A percentile compares a stretch with the other conserved stretches of the same genome.
Conservation (phyloP, 2,888 invertebrate species). For the Microctonus aethiopoides region DNA sequence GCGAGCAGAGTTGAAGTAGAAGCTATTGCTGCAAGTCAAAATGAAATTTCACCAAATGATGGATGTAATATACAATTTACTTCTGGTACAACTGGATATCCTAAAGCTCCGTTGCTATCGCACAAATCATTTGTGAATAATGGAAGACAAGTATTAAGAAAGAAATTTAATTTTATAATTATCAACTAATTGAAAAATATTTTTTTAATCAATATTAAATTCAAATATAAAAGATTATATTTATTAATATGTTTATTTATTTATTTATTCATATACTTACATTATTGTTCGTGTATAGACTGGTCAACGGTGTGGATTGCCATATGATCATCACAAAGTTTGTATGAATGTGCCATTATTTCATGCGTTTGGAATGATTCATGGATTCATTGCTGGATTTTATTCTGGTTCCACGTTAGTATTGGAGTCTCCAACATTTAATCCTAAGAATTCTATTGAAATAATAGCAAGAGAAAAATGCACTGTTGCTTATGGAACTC, state of each 20-base stretch:
- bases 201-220: too few species aligned
- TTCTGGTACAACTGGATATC: slow-evolving; percentile 84
- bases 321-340: slow-evolving; percentile 68
- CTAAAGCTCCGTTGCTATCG: slow-evolving; percentile 80
- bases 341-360: slow-evolving; percentile 82
- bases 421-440: slow-evolving; percentile 72
- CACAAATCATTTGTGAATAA: slow-evolving; percentile 85
- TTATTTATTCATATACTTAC: slow-evolving; percentile 1
- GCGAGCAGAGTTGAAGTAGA: slow-evolving; percentile 56
- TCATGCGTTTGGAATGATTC: slow-evolving; percentile 82
- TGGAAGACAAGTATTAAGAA: slow-evolving; percentile 72
- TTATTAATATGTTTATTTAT: not conserved
- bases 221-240: not conserved
- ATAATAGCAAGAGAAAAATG: slow-evolving; percentile 78
- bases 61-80: slow-evolving; percentile 85
- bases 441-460: slow-evolving; percentile 73
- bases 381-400: slow-evolving; percentile 72
- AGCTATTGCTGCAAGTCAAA: slow-evolving; percentile 68
- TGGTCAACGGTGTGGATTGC: slow-evolving; percentile 63
- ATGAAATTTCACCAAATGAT: slow-evolving; percentile 73
- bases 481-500: slow-evolving; percentile 79
- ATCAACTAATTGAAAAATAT: too few species aligned
- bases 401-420: slow-evolving; percentile 74
- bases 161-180: too few species aligned
- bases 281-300: slow-evolving; percentile 39